Percentiles rank a stretch among this genome's conserved stretches.
These are phyloP conservation scores for Nyctalus aviator DNA, from an alignment of 2,797 vertebrate genomes.

Conservation along the genomic window DNA sequence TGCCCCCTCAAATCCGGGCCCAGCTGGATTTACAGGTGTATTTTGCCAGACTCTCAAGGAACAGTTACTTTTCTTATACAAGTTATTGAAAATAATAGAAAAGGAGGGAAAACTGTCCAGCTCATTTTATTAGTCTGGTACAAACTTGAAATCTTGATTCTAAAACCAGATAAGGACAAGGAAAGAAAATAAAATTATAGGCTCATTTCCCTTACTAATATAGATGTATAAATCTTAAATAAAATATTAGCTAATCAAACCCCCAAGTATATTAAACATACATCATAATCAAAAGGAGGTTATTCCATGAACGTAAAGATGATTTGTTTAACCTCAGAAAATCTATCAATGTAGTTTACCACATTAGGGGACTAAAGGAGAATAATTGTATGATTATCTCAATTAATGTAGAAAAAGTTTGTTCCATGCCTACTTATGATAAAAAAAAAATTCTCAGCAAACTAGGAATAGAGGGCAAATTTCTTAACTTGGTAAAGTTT, in stretches of 20 bases:
- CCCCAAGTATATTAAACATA: constrained; percentile 22
- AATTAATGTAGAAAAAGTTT: constrained; percentile 51
- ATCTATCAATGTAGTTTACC: constrained; percentile 39
- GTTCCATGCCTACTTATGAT: constrained; percentile 11
- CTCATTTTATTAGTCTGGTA: constrained; percentile 53
- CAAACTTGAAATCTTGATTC: constrained; percentile 53
- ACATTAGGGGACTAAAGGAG: constrained; percentile 21
- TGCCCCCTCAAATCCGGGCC: background rate
- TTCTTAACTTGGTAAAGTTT: constrained; percentile 37
- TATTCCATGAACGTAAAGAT: constrained; percentile 51
- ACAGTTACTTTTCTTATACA: background rate
- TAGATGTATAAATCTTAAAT: constrained; percentile 3
- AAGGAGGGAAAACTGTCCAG: constrained; percentile 23
- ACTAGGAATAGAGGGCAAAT: constrained; percentile 29
- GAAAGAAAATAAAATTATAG: constrained; percentile 50
- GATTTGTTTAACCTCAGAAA: constrained; percentile 46
- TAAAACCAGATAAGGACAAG: constrained; percentile 53
- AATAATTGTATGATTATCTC: constrained; percentile 37
- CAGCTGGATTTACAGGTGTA: constrained; percentile 36
- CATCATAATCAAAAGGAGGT: constrained; percentile 29
- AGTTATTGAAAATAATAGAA: constrained; percentile 53
- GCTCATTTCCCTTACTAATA: constrained; percentile 53
- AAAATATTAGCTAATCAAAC: constrained; percentile 42
- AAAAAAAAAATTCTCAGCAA: constrained; percentile 47
- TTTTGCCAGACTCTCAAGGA: constrained; percentile 44